Conservation (phyloP, 2,113 vertebrate genomes). For the Nansenia antarctica region DNA sequence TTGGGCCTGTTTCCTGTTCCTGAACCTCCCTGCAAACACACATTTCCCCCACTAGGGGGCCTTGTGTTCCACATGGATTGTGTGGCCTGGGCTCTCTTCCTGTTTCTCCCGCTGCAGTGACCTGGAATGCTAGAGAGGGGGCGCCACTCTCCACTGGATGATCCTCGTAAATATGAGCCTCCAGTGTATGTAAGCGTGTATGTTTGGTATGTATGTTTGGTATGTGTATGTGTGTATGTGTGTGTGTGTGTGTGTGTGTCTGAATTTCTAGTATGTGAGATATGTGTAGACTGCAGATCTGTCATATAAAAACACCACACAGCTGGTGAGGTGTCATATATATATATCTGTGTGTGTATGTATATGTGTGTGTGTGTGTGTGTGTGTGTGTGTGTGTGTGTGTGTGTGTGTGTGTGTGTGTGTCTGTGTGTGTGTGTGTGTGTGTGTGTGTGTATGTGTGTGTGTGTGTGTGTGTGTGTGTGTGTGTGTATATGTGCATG, state of each 20-base stretch:
- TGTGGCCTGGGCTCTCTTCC: not conserved
- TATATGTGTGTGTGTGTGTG: no score
- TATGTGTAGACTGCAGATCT: constrained; percentile 45
- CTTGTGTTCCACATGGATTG: not conserved
- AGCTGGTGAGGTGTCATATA: constrained; percentile 4
- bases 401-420: not conserved
- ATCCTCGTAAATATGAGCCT: constrained; percentile 3
- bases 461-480: not conserved
- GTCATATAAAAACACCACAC: constrained; percentile 34
- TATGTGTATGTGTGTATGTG: constrained; percentile 23
- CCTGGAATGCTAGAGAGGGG: constrained; percentile 43
- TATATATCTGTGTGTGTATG: not conserved
- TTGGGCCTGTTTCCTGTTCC: not conserved
- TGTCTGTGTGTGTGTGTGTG: not conserved
- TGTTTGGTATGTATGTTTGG: no score
- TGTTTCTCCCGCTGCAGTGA: not conserved
- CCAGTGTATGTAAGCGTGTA: constrained; percentile 13
- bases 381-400: not conserved
- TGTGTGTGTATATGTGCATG: not conserved
- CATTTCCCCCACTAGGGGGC: not conserved
- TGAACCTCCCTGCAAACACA: not conserved
- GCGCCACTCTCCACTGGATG: constrained; percentile 3
- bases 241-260: constrained; percentile 9
- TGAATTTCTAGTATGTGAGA: constrained; percentile 38
- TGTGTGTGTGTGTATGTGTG: not conserved